Base-by-base conservation (phyloP, 1,140 invertebrate species). In the Scaptomyza graminum region DNA sequence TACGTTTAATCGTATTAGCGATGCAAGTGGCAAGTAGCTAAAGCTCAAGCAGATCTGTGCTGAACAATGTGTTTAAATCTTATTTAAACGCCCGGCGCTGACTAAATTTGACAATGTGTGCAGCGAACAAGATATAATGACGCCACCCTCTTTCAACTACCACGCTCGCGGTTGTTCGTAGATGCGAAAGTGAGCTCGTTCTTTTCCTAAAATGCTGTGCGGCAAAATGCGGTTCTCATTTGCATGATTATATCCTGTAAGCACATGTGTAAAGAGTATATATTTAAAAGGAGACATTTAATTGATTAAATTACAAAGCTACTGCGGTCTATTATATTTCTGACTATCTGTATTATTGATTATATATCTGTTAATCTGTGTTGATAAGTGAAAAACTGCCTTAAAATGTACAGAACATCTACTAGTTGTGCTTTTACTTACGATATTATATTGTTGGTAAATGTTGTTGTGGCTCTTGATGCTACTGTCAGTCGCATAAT, bases 61-160 rank as follows among this genome's bases (percentile, higher is more conserved):
- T 59, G 47, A 46, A 76, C 72, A 80, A 80, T 80, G 61, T 67
- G 84, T 65, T 87, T 65, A 77, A 82, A 80, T 62, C 81, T 68
- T 60, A 79, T 84, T 83, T 74, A 81, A 81, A 70, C 79, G 60
- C 49, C 49, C 31, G 7, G 12, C 54, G 18, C 46, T 37, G 12
- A 37, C 18, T 49, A 70, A 65, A 68, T 71, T 71, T 63, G 56
- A 85, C 83, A 87, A 88, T 88, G 79, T 82, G 79, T 79, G 83
- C 83, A 87, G 52, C 78, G 67, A 87, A 87, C 77, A 76, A 72
- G 63, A 82, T 73, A 68, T 83, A 88, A 87, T 79, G 67, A 34
- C 31, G 7, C 60, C 64, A 50, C 46, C 78, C 56, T 47, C 50
- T 44, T 57, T 31, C 1, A 31, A 16, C 50, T 46, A 11, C n/a